Conservation (phyloP, 2,113 vertebrate genomes). For the Dolichallabes microphthalmus region DNA sequence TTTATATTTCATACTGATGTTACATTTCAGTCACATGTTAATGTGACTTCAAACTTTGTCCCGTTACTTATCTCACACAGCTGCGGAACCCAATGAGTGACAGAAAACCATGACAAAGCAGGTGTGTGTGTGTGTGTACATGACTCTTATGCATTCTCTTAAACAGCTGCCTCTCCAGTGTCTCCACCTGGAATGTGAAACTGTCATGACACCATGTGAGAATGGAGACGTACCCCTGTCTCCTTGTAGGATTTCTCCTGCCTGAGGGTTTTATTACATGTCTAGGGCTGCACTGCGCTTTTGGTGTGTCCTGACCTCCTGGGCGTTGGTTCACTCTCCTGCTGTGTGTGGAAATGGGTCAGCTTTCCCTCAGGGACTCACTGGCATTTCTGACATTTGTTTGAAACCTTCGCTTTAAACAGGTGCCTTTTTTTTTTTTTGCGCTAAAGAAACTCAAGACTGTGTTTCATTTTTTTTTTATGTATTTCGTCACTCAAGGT, state of each 20-base stretch:
- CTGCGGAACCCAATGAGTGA: conserved; percentile 47
- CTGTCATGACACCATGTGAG: conserved; percentile 7
- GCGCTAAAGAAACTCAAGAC: neutral
- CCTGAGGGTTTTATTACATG: conserved; percentile 26
- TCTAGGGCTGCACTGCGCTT: conserved; percentile 29
- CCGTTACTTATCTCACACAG: conserved; percentile 30
- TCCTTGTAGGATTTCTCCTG: neutral
- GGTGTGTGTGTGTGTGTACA: conserved; percentile 2
- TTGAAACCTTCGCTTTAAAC: conserved; percentile 16
- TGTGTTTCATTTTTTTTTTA: neutral
- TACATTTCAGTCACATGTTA: neutral
- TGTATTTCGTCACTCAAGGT: neutral
- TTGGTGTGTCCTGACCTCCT: conserved; percentile 12
- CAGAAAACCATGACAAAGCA: conserved; percentile 42
- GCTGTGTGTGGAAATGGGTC: conserved; percentile 37
- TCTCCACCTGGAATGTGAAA: conserved; percentile 46
- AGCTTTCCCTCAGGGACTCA: conserved; percentile 28
- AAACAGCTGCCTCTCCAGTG: conserved; percentile 6
- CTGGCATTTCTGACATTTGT: conserved; percentile 34
- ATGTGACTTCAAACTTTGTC: neutral
- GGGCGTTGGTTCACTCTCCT: conserved; percentile 28
- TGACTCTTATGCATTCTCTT: conserved; percentile 8
- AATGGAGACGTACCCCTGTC: neutral
- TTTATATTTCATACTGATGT: neutral
- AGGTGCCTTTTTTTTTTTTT: conserved; percentile 12